phyloP scores from a whole-genome alignment of 2,888 invertebrate species.

The Melikaiella ostensackeni region DNA sequence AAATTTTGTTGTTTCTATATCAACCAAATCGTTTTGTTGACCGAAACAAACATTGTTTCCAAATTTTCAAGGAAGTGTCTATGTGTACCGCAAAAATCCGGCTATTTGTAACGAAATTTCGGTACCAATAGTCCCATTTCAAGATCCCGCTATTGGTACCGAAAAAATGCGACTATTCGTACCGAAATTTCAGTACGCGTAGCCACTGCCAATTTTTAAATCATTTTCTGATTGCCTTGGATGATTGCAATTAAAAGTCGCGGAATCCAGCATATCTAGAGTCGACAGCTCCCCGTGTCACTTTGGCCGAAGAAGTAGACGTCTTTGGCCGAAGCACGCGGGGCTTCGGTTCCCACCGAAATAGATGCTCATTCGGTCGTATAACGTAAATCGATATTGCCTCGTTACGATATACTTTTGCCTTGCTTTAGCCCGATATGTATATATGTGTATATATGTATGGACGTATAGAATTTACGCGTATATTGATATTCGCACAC shows the following conservation, averaged over 20 bases:
- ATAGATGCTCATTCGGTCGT: constrained; percentile 76
- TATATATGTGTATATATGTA: constrained; percentile 57
- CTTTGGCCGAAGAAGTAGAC: constrained; percentile 44
- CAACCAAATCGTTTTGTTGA: too few species aligned
- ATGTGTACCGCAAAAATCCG: too few species aligned
- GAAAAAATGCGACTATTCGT: too few species aligned
- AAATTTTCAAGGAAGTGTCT: too few species aligned
- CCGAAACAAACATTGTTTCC: too few species aligned
- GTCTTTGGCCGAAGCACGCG: constrained; percentile 52
- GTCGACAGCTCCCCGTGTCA: neutral
- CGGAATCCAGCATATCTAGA: neutral
- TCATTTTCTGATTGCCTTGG: neutral
- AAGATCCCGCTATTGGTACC: too few species aligned
- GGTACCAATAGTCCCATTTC: too few species aligned
- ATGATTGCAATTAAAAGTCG: neutral
- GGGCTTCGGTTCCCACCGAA: constrained; percentile 78
- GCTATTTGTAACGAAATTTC: too few species aligned
- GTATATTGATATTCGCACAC: constrained; percentile 58
- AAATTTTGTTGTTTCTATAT: too few species aligned
- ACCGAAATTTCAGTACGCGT: too few species aligned
- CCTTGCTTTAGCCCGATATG: constrained; percentile 61
- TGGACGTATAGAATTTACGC: constrained; percentile 50
- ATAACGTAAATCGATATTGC: constrained; percentile 76
- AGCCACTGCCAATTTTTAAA: too few species aligned
- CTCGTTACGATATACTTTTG: constrained; percentile 70